Conservation (phyloP, 2,113 vertebrate species). For the Cariama cristata region DNA sequence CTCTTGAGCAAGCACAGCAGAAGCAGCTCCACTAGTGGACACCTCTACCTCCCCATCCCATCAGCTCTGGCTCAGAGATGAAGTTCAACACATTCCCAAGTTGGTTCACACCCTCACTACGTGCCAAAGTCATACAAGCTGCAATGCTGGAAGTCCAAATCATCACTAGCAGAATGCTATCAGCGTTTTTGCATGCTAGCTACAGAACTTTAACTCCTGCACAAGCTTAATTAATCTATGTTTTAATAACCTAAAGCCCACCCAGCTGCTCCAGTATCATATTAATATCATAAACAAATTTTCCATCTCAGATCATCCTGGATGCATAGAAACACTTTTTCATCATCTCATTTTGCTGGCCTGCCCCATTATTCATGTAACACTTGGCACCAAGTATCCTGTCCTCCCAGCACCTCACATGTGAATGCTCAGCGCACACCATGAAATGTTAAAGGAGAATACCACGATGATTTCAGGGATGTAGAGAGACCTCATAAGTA, state of each 20-base stretch:
- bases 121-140: background rate
- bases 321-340: background rate
- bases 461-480: background rate
- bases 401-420: background rate
- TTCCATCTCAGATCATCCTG: background rate
- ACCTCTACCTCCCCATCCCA: background rate
- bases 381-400: rapidly evolving
- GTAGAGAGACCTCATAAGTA: background rate
- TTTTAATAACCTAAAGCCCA: background rate
- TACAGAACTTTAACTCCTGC: background rate
- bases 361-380: background rate
- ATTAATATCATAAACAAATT: background rate
- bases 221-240: background rate
- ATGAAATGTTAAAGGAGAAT: background rate
- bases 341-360: background rate
- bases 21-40: too few relatives aligned
- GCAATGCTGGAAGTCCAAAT: background rate
- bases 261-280: background rate
- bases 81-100: background rate
- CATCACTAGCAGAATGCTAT: background rate
- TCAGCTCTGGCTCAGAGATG: background rate
- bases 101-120: background rate
- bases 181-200: background rate
- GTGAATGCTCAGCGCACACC: background rate
- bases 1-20: rapidly evolving